phyloP scores from a whole-genome alignment of 2,797 vertebrate species.

The Erethizon dorsatum region DNA sequence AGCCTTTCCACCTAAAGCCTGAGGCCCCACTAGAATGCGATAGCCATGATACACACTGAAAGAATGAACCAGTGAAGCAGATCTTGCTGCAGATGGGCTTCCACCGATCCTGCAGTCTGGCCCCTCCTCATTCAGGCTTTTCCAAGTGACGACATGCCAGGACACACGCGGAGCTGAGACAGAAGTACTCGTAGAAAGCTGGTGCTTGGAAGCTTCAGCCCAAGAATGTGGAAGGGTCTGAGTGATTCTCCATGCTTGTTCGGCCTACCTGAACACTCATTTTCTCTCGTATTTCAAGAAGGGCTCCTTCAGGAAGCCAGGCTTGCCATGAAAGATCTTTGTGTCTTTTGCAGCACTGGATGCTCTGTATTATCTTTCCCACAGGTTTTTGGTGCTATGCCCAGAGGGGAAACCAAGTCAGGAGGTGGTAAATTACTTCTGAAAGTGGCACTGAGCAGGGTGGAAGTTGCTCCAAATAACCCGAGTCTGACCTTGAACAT shows the following conservation, averaged over 20 bases:
- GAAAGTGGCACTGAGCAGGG: background rate
- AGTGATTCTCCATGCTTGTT: background rate
- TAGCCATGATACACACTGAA: background rate
- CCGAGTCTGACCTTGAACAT: background rate
- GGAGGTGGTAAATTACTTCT: background rate
- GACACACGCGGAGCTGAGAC: background rate
- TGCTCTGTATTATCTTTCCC: background rate
- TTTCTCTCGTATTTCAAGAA: background rate
- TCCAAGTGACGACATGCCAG: background rate
- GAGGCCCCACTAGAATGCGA: background rate
- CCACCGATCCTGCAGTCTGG: rapidly evolving
- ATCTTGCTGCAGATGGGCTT: background rate
- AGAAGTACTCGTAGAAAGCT: background rate
- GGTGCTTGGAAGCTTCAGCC: background rate
- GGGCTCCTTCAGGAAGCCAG: background rate
- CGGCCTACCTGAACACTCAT: background rate
- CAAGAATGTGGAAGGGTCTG: background rate
- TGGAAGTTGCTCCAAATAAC: background rate
- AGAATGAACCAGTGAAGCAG: background rate
- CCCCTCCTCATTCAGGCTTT: background rate
- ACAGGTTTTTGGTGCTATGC: background rate
- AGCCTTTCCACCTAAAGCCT: background rate
- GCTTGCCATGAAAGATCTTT: background rate
- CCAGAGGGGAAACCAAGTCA: slow-evolving; percentile 46
- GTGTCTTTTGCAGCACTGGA: background rate